phyloP scores from a whole-genome alignment of 1,140 invertebrate species.

The Drosophila bifasciata region DNA sequence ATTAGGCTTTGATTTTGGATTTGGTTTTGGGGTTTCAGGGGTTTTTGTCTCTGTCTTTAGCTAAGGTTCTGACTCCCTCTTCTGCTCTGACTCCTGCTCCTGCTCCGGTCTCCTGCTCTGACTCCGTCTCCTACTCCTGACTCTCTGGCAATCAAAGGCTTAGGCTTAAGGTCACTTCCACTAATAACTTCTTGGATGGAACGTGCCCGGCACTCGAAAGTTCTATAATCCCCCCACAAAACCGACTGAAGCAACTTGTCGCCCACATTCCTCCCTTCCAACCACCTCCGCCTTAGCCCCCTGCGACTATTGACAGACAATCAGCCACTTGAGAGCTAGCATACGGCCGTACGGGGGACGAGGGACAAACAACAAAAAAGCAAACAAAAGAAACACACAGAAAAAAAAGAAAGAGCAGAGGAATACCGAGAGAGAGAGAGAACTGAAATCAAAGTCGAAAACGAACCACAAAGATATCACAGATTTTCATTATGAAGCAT shows the following conservation, averaged over 20 bases:
- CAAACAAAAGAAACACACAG: background rate
- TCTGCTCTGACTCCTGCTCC: too few species aligned
- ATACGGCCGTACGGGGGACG: slow-evolving; percentile 10
- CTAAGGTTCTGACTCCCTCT: too few species aligned
- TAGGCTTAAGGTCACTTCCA: slow-evolving; percentile 56
- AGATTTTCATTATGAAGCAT: slow-evolving; percentile 82
- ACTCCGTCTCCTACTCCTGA: too few species aligned
- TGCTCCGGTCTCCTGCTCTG: too few species aligned
- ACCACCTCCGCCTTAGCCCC: too few species aligned
- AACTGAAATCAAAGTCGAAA: slow-evolving; percentile 70
- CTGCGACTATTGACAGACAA: slow-evolving; percentile 81
- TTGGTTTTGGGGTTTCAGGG: background rate
- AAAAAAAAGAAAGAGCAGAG: slow-evolving; percentile 19
- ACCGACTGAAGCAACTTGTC: slow-evolving; percentile 28
- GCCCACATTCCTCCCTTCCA: too few species aligned
- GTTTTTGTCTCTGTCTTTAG: too few species aligned
- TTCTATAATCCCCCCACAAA: slow-evolving; percentile 61
- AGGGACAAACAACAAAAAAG: slow-evolving; percentile 1
- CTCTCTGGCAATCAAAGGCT: slow-evolving; percentile 78
- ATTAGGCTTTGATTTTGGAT: slow-evolving; percentile 22
- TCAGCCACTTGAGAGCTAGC: slow-evolving; percentile 65
- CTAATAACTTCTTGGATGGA: slow-evolving; percentile 51
- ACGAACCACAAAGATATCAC: slow-evolving; percentile 71
- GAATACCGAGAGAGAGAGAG: background rate
- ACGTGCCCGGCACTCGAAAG: slow-evolving; percentile 68